Evolutionary conservation across 64 coral and sea anemone genomes (phyloP), one percentile per base, ranked within the genome.

Genomic region (Astreopora myriophthalma): DNA sequence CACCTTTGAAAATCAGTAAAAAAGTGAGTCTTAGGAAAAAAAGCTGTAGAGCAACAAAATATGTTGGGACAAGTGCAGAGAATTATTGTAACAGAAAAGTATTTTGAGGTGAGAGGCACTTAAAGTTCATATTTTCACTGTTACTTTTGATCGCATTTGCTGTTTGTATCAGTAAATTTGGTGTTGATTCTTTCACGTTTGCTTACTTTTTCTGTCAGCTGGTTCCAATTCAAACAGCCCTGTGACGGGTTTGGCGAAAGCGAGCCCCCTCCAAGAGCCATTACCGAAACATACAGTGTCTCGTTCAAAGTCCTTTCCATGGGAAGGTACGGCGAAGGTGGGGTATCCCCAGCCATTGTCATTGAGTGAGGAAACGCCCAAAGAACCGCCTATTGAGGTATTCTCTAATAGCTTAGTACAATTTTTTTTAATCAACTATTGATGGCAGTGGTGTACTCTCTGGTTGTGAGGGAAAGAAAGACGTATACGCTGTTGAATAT

Each of bases 221-320:
- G 76, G 48, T n/a, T 35, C 76, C 76, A 80, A 60, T 80, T 51
- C 29, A 22, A 80, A 80, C 12, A 20, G 58, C 11, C 22, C 79
- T 27, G 32, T 14, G 34, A 39, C 57, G 57, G 11, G 33, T 27
- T 34, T 1, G 8, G 7, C 19, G 34, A 63, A 32, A 9, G 28
- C 52, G 51, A 34, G 58, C 33, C 33, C 20, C 0, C 32, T 13
- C 7, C 12, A 37, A 11, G 16, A 83, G 7, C 33, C 52, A 31
- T n/a, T 14, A 6, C 20, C 20, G 31, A 83, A 26, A 13, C 31
- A 36, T 14, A 83, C 61, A 65, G 10, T 20, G 52, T 35, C 52
- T 13, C 79, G 79, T 8, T 83, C 79, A 25, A 83, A 83, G 79
- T 83, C 79, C 3, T 64, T 64, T 34, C 79, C 79, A 22, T 64